phyloP scores from a whole-genome alignment of 1,140 invertebrate species.

The Phocides pigmalion region DNA sequence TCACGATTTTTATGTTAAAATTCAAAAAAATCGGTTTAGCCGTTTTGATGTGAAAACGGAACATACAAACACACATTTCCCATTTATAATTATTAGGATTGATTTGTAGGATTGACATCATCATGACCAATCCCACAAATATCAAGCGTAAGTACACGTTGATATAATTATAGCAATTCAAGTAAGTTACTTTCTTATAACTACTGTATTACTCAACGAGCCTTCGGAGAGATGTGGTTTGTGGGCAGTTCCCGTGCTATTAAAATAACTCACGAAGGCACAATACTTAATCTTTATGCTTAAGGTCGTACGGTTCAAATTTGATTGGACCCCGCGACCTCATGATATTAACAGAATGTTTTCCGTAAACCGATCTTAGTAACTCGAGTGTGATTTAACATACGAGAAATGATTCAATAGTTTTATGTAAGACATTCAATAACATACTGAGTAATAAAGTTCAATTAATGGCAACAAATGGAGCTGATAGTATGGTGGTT shows the following conservation, averaged over 20 bases:
- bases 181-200: conserved; percentile 1
- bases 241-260: conserved; percentile 4
- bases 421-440: conserved; percentile 1
- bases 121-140: no score
- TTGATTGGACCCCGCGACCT: background rate
- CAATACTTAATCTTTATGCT: background rate
- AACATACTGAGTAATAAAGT: background rate
- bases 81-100: no score
- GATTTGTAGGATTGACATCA: no score
- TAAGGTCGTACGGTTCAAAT: background rate
- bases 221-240: background rate
- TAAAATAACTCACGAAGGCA: background rate
- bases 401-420: conserved; percentile 25
- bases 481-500: no score
- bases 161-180: background rate
- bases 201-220: conserved; percentile 10
- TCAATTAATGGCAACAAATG: background rate
- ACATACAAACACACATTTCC: no score
- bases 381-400: conserved; percentile 22
- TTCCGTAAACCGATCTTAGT: conserved; percentile 14
- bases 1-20: no score
- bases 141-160: background rate
- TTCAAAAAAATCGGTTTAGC: no score
- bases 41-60: no score
- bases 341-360: background rate